phyloP scores from a whole-genome alignment of 2,113 vertebrate species.

The Tamias sibiricus region DNA sequence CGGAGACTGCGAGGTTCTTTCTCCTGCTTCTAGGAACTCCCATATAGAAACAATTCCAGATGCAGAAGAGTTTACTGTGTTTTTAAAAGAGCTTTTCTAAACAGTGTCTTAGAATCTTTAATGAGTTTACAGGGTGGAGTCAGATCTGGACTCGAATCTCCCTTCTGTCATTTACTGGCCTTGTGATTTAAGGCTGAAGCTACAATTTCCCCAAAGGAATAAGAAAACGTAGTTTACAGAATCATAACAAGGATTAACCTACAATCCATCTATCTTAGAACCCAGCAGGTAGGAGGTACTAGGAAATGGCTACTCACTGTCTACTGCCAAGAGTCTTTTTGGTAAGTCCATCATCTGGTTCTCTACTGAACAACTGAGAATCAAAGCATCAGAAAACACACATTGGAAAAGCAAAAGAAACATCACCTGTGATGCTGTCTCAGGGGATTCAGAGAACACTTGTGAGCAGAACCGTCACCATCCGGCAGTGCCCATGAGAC shows the following conservation, averaged over 20 bases:
- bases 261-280: neutral
- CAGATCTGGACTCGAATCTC: neutral
- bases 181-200: neutral
- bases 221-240: neutral
- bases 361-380: neutral
- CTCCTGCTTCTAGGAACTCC: neutral
- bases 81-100: slow-evolving; percentile 7
- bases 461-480: neutral
- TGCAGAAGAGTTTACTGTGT: neutral
- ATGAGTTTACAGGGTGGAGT: neutral
- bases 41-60: neutral
- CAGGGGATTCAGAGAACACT: neutral
- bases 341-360: neutral
- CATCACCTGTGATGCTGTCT: neutral
- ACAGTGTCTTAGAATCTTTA: neutral
- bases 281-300: neutral
- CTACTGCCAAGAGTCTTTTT: neutral
- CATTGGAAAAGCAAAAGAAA: neutral
- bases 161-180: neutral
- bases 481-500: neutral
- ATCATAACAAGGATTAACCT: neutral
- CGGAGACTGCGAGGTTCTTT: neutral
- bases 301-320: neutral
- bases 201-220: neutral
- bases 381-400: neutral